Conservation (phyloP, 2,888 invertebrate genomes). For the Ochropleura leucogaster region DNA sequence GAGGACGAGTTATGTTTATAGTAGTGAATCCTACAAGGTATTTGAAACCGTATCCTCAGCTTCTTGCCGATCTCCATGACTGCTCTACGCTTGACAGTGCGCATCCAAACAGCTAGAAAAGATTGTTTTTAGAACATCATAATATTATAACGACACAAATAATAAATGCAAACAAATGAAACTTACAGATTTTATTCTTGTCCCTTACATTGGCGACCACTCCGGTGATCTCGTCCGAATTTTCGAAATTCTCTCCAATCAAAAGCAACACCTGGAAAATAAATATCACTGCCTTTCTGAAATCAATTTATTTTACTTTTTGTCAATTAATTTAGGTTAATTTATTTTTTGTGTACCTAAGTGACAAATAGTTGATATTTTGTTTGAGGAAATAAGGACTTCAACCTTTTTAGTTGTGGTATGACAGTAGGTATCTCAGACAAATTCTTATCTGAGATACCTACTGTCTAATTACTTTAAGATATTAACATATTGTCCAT, state of each 20-base stretch:
- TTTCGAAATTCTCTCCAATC: slow-evolving; percentile 98
- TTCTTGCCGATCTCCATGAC: slow-evolving; percentile 95
- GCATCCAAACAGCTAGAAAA: slow-evolving; percentile 94
- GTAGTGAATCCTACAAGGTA: slow-evolving; percentile 91
- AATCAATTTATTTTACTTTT: neutral
- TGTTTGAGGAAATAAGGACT: no score
- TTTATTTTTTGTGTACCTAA: no score
- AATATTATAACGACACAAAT: neutral
- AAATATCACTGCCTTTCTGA: neutral
- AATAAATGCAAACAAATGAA: neutral
- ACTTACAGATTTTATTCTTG: slow-evolving; percentile 96
- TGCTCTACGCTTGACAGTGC: slow-evolving; percentile 92
- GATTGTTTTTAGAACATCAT: slow-evolving; percentile 8
- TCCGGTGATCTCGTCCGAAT: slow-evolving; percentile 97
- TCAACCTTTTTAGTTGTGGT: no score
- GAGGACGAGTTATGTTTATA: slow-evolving; percentile 93
- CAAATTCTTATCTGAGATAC: no score
- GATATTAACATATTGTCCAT: no score
- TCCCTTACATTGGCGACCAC: slow-evolving; percentile 97
- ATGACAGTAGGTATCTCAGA: no score
- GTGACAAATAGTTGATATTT: no score
- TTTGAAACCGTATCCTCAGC: slow-evolving; percentile 93
- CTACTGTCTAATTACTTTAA: no score
- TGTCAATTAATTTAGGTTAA: neutral
- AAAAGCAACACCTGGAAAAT: slow-evolving; percentile 87